Conservation (phyloP, 2,888 invertebrate species). For the Scaptomyza caliginosa region DNA sequence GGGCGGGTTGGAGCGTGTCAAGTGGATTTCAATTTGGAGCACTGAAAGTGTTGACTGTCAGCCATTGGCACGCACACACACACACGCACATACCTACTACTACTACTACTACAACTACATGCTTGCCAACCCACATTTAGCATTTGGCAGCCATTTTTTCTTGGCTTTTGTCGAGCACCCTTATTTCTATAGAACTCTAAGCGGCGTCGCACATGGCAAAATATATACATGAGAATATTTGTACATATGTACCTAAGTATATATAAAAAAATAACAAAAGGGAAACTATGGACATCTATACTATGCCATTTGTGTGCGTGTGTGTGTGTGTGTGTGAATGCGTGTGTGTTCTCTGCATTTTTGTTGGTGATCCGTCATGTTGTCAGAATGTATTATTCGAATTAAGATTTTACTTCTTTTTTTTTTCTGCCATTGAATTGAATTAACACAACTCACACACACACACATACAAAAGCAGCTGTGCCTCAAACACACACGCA, state of each 20-base stretch:
- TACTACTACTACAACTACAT: not conserved
- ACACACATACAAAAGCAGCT: conserved; percentile 31
- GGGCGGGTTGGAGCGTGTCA: conserved; percentile 54
- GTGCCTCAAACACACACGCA: conserved; percentile 27
- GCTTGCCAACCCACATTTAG: conserved; percentile 63
- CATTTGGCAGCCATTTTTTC: conserved; percentile 74
- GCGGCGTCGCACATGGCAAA: conserved; percentile 33
- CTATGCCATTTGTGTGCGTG: conserved; percentile 34
- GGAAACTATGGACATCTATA: conserved; percentile 69
- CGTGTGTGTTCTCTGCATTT: conserved; percentile 71
- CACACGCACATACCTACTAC: conserved; percentile 9
- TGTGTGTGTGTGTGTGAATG: conserved; percentile 37
- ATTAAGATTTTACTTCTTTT: conserved; percentile 84
- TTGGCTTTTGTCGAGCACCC: conserved; percentile 70
- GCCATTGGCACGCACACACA: conserved; percentile 65
- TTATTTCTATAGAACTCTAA: conserved; percentile 61
- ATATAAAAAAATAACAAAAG: conserved; percentile 33
- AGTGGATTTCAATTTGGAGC: conserved; percentile 71
- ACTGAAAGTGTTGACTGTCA: conserved; percentile 75
- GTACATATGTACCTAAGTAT: conserved; percentile 23
- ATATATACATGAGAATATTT: conserved; percentile 19
- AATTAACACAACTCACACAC: conserved; percentile 65
- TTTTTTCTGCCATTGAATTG: conserved; percentile 78
- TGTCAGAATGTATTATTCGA: conserved; percentile 85
- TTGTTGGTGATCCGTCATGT: conserved; percentile 85